Conservation (phyloP, 2,113 vertebrate genomes). For the Mesitornis unicolor region DNA sequence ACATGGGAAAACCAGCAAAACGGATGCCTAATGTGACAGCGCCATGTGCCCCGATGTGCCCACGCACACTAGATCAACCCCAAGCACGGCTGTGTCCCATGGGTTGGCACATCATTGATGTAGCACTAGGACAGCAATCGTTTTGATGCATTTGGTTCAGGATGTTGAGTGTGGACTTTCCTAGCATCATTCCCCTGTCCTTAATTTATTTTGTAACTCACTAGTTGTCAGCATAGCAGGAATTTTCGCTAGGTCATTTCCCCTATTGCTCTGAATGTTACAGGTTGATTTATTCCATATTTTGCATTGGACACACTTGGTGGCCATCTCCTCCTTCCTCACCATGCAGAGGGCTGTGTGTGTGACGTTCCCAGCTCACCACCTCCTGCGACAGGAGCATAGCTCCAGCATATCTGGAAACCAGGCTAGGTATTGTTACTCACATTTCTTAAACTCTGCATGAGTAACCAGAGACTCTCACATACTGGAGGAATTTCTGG, state of each 20-base stretch:
- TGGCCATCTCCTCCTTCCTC: background rate
- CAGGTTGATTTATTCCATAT: too few relatives aligned
- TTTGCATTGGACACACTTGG: too few relatives aligned
- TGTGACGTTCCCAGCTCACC: background rate
- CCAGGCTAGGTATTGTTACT: background rate
- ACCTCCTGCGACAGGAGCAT: background rate
- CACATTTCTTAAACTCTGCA: background rate
- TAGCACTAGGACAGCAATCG: rapidly evolving
- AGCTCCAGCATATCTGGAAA: background rate
- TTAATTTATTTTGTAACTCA: background rate
- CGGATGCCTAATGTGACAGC: rapidly evolving
- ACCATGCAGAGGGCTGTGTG: background rate
- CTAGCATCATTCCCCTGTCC: rapidly evolving
- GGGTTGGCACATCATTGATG: too few relatives aligned
- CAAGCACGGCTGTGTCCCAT: rapidly evolving
- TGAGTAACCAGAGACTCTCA: background rate
- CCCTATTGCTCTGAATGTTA: background rate
- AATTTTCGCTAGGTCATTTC: background rate
- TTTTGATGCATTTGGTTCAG: background rate
- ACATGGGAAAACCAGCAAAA: background rate
- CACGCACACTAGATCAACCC: background rate
- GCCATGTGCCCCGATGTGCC: rapidly evolving
- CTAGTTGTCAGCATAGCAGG: background rate
- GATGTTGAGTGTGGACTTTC: background rate
- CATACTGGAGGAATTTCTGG: background rate